phyloP scores from a whole-genome alignment of 2,888 invertebrate species.

The Archips crataeganus region DNA sequence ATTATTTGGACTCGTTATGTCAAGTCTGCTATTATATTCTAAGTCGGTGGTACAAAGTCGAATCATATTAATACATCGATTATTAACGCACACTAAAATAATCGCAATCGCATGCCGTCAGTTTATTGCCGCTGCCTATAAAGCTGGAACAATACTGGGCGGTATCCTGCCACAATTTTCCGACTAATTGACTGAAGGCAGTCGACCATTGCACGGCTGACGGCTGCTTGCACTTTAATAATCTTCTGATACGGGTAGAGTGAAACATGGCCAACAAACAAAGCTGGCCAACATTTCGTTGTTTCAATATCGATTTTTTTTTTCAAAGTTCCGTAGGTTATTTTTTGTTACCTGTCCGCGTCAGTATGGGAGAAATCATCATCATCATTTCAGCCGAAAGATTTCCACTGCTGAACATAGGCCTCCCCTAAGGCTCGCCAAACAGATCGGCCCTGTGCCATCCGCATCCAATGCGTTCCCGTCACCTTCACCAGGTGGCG shows the following conservation, averaged over 20 bases:
- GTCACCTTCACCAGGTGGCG: too few relatives aligned
- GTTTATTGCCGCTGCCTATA: slow-evolving; percentile 29
- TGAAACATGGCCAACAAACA: slow-evolving; percentile 3
- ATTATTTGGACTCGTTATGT: too few relatives aligned
- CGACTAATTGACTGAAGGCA: slow-evolving; percentile 82
- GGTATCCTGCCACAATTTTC: slow-evolving; percentile 76
- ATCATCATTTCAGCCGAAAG: too few relatives aligned
- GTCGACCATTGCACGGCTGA: slow-evolving; percentile 77
- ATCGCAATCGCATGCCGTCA: slow-evolving; percentile 23
- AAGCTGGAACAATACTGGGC: slow-evolving; percentile 40
- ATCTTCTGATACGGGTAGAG: slow-evolving; percentile 70
- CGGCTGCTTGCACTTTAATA: slow-evolving; percentile 75
- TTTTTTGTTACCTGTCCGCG: too few relatives aligned
- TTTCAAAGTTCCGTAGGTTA: background rate
- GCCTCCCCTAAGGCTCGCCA: too few relatives aligned
- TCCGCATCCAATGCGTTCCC: too few relatives aligned
- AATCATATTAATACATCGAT: slow-evolving; percentile 20
- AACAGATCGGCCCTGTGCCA: too few relatives aligned
- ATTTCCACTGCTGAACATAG: too few relatives aligned
- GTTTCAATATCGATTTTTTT: background rate
- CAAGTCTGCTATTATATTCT: too few relatives aligned
- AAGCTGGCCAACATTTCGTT: background rate
- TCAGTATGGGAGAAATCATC: too few relatives aligned
- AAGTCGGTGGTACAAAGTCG: background rate
- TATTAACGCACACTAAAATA: slow-evolving; percentile 22